A percentile compares a stretch with the other conserved stretches of the same genome.
Conservation (phyloP, 53 echinoderm and acorn worm genomes). For the Paracentrotus lividus region DNA sequence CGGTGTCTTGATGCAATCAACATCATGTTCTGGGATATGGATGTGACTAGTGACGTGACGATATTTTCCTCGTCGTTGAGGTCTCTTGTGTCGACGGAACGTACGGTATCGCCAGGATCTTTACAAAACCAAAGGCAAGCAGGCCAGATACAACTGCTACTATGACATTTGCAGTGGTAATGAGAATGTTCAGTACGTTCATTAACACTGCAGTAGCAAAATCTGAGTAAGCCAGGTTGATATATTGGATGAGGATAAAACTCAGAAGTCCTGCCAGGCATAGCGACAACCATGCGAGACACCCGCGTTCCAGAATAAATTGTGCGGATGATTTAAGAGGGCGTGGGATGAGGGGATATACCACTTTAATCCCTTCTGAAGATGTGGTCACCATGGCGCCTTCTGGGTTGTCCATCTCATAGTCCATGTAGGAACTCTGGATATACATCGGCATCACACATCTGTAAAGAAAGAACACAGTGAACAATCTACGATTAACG, state of each 20-base stretch:
- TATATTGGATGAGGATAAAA: background rate
- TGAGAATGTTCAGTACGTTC: constrained; percentile 27
- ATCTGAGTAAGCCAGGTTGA: constrained; percentile 28
- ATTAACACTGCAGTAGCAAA: constrained; percentile 20
- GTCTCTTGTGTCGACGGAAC: background rate
- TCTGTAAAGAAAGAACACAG: background rate
- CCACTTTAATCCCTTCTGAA: background rate
- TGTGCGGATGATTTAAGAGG: background rate
- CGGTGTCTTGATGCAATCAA: background rate
- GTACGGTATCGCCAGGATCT: constrained; percentile 3
- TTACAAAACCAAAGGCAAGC: background rate
- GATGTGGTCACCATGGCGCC: background rate
- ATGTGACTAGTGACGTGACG: too few species aligned
- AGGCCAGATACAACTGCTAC: background rate
- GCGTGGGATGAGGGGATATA: background rate
- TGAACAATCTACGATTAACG: too few species aligned
- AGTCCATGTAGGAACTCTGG: background rate
- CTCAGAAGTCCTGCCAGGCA: background rate
- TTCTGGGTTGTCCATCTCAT: background rate
- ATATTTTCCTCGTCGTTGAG: background rate
- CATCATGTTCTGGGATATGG: background rate
- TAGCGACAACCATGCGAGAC: constrained; percentile 21
- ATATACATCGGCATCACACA: background rate
- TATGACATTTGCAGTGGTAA: constrained; percentile 43
- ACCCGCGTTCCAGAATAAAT: background rate